A percentile compares a stretch with the other conserved stretches of the same genome.
These are phyloP conservation scores for Microcebus murinus DNA, from an alignment of 2,113 vertebrate genomes.

Conservation along the genomic window DNA sequence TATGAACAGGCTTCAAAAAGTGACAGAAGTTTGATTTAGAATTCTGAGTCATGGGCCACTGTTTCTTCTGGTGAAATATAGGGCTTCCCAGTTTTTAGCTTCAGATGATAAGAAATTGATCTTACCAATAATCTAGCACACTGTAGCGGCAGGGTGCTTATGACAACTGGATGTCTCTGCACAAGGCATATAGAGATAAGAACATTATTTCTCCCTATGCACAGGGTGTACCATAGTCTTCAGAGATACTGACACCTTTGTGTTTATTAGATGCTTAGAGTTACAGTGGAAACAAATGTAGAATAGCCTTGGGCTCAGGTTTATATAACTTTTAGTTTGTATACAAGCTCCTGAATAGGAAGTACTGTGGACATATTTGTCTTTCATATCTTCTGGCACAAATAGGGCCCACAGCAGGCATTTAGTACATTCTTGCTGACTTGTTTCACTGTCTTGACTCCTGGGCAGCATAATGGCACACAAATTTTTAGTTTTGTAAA, in stretches of 20 bases:
- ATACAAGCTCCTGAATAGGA: background rate
- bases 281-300: background rate
- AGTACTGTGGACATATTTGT: constrained; percentile 16
- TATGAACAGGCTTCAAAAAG: background rate
- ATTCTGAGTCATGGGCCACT: background rate
- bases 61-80: background rate
- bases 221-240: background rate
- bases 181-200: background rate
- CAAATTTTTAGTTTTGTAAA: background rate
- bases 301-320: background rate
- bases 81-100: background rate
- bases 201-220: background rate
- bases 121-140: background rate
- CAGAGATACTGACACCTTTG: background rate
- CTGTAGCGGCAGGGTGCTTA: background rate
- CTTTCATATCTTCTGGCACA: constrained; percentile 10
- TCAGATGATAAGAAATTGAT: background rate
- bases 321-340: background rate
- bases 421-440: background rate
- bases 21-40: background rate
- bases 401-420: background rate
- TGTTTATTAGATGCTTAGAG: background rate
- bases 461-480: background rate
- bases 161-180: background rate
- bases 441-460: constrained; percentile 22